phyloP scores from a whole-genome alignment of 2,113 vertebrate genomes.

The Saguinus midas region DNA sequence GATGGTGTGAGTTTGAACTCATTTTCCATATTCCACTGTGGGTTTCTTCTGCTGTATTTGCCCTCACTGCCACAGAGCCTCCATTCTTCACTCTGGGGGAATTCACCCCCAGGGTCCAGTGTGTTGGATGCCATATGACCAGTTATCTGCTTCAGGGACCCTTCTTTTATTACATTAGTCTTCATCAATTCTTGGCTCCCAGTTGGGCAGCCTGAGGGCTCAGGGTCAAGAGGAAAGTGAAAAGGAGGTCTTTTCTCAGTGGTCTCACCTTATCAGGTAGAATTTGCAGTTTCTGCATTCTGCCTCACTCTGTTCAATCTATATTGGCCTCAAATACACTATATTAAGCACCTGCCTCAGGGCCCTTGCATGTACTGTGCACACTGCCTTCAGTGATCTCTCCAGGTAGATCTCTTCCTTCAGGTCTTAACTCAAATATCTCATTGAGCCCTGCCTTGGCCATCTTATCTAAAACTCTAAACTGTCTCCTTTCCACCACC shows the following conservation, averaged over 20 bases:
- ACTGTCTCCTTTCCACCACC: neutral
- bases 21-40: neutral
- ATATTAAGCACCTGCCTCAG: neutral
- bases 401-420: neutral
- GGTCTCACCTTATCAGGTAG: neutral
- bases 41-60: neutral
- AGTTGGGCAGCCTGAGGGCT: neutral
- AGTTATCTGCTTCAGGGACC: neutral
- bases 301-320: neutral
- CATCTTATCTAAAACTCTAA: neutral
- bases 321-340: neutral
- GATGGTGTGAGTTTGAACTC: neutral
- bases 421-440: neutral
- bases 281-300: neutral
- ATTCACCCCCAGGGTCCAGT: accelerated
- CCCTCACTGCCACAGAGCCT: neutral
- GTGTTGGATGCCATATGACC: neutral
- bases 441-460: neutral
- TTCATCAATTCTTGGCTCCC: neutral
- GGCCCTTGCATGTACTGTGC: neutral
- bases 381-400: neutral
- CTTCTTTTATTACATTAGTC: neutral
- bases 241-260: neutral
- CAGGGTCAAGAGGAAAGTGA: neutral
- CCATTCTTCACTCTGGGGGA: neutral